These are phyloP conservation scores for Acanthurus lineatus DNA, from an alignment of 2,797 vertebrate genomes.

Conservation along the genomic window DNA sequence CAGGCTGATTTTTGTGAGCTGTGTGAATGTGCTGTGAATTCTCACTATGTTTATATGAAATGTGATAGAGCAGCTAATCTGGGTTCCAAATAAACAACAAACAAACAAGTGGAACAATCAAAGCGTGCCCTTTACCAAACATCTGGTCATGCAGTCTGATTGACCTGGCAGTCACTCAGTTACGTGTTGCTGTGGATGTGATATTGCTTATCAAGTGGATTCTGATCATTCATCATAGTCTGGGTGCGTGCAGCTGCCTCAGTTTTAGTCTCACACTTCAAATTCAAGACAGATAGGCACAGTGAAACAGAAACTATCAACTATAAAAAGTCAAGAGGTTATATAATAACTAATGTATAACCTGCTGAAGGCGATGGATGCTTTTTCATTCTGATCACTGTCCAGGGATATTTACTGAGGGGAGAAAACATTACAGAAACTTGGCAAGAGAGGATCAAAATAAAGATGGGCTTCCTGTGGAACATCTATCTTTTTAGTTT, in stretches of 20 bases:
- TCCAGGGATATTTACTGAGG: conserved; percentile 5
- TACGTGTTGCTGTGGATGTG: too few species aligned
- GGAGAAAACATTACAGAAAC: conserved; percentile 6
- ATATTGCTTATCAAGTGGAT: too few species aligned
- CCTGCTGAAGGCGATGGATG: conserved; percentile 14
- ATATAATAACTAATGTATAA: conserved; percentile 25
- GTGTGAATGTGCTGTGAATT: neutral
- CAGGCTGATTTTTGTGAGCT: neutral
- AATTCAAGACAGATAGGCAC: neutral
- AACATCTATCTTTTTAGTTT: conserved; percentile 28
- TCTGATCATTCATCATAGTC: neutral
- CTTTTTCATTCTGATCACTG: conserved; percentile 16
- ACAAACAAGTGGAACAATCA: neutral
- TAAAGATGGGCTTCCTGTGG: conserved; percentile 10
- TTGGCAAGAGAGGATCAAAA: conserved; percentile 20
- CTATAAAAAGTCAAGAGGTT: conserved; percentile 13
- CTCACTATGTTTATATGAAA: neutral
- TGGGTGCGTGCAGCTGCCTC: conserved; percentile 1
- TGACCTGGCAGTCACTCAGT: conserved; percentile 19
- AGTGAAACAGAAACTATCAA: conserved; percentile 6
- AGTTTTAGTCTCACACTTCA: neutral
- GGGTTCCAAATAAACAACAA: neutral
- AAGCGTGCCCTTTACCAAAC: neutral
- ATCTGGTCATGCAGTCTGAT: neutral
- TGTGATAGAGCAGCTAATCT: neutral